Evolutionary conservation across 2,888 invertebrate species (phyloP), one percentile per base, ranked within the genome.

Genomic region (Phasia obesa): DNA sequence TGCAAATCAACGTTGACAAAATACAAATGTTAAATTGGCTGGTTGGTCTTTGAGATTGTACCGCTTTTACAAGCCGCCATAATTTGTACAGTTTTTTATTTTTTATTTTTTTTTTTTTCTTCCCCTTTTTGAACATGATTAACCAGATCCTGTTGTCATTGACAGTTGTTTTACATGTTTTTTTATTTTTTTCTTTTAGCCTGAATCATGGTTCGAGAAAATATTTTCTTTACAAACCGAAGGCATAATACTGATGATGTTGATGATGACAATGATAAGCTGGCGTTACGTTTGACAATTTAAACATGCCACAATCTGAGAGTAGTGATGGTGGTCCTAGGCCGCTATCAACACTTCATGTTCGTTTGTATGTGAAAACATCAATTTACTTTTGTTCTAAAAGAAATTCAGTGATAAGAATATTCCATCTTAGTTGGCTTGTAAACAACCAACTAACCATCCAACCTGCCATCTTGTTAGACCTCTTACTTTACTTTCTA

Each of bases 1-100:
- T n/a, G n/a, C n/a, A 79, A 79, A 75, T 79, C 75, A 79, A 79
- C 75, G 60, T 76, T 79, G 83, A 83, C 79, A 83, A 83, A 83
- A 71, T 70, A 75, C 75, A 79, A 83, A 71, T 85, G 76, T 84
- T 80, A 86, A 88, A 87, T 88, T 87, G 87, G 23, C 60, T 51
- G 23, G 11, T 38, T 35, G 11, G n/a, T 59, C 62, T 78, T 74
- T 78, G 69, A 57, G 35, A 53, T 60, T 35, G 15, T 38, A 67
- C 73, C 73, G 79, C 79, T 60, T 62, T 57, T 27, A 64, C 70
- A 64, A 71, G 47, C 44, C 67, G 57, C 59, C 44, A 65, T 69
- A 60, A 74, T 21, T 71, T 47, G 17, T 42, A 31, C 13, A 19
- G 51, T 17, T 65, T 23, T 25, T 6, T 60, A 21, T 42, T 44